Evolutionary conservation across 1,140 invertebrate genomes (phyloP).

Genomic region (Bombus superbus): DNA sequence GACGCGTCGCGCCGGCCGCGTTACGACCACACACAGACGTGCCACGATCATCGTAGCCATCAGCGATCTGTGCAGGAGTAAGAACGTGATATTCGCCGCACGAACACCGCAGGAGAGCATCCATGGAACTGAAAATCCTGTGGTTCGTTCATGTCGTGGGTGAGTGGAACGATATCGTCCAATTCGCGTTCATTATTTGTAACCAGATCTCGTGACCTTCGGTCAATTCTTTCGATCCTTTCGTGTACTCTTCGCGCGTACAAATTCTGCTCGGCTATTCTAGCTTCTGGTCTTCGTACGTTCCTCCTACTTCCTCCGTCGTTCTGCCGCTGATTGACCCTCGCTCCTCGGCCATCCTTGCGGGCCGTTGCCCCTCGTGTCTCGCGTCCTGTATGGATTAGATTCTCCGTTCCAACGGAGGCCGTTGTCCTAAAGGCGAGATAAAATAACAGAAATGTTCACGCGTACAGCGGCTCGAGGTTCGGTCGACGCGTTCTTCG

Average conservation of each 20-base stretch:
- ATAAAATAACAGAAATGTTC: neutral
- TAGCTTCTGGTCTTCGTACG: neutral
- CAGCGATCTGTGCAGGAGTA: conserved; percentile 1
- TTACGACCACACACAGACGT: conserved; percentile 37
- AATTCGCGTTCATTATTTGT: too few species aligned
- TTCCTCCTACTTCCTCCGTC: neutral
- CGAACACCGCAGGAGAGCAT: conserved; percentile 27
- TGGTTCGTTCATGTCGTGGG: conserved; percentile 76
- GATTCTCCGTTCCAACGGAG: neutral
- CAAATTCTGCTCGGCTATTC: neutral
- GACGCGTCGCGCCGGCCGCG: conserved; percentile 52
- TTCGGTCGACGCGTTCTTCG: neutral
- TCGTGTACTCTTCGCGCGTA: fast-evolving
- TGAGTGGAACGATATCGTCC: conserved; percentile 61
- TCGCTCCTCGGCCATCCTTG: neutral
- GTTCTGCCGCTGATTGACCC: neutral
- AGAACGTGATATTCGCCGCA: conserved; percentile 18
- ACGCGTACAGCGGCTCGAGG: neutral
- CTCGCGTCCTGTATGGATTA: conserved; percentile 35
- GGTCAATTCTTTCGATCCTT: fast-evolving
- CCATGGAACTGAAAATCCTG: conserved; percentile 78
- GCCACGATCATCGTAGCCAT: neutral
- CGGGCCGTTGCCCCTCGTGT: conserved; percentile 34
- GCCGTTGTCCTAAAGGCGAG: neutral
- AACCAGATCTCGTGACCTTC: too few species aligned